Percentiles rank a stretch among this genome's conserved stretches.
Evolutionary conservation across 1,140 invertebrate species (phyloP).

Genomic region (Pteromalus puparum): DNA sequence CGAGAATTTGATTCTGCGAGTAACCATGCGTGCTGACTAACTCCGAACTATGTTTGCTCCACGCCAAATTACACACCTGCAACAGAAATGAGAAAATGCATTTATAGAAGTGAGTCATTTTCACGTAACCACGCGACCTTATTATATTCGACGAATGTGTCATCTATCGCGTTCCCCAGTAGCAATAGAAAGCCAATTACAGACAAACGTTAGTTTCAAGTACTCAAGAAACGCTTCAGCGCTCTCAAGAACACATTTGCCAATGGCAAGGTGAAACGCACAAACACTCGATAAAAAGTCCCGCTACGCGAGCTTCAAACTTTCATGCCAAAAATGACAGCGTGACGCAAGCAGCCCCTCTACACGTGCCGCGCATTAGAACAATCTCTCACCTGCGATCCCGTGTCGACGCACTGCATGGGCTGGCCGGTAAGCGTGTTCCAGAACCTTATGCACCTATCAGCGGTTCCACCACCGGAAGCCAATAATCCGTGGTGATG

Average conservation of each 20-base stretch:
- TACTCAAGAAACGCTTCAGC: background rate
- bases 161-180: background rate
- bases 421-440: slow-evolving; percentile 99
- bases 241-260: background rate
- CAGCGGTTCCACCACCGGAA: slow-evolving; percentile 98
- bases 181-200: background rate
- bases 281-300: background rate
- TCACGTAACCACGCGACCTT: background rate
- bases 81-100: slow-evolving; percentile 16
- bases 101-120: background rate
- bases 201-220: background rate
- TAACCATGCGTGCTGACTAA: slow-evolving; percentile 99
- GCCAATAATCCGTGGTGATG: slow-evolving; percentile 99
- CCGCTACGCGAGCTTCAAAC: background rate
- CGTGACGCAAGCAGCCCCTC: background rate
- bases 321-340: background rate
- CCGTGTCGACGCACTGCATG: slow-evolving; percentile 99
- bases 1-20: slow-evolving; percentile 99
- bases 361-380: background rate
- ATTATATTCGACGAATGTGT: background rate
- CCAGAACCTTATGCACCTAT: slow-evolving; percentile 99
- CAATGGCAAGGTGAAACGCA: background rate
- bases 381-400: slow-evolving; percentile 82
- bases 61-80: slow-evolving; percentile 96
- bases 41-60: slow-evolving; percentile 99